Evolutionary conservation across 2,113 vertebrate species (phyloP).

Genomic region (Oxyruncus cristatus): DNA sequence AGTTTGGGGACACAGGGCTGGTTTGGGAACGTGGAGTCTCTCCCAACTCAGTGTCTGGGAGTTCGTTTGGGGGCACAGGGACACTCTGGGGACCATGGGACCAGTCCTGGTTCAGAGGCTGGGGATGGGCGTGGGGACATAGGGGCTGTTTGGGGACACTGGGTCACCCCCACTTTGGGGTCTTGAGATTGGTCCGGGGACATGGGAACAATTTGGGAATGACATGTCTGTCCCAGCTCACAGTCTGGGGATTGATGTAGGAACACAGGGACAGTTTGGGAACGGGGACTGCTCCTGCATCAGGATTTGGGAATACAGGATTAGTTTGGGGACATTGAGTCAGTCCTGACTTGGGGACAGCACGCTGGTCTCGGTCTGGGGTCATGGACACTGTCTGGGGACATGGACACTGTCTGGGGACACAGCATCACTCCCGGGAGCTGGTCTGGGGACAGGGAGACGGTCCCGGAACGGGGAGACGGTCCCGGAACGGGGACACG

Average conservation of each 20-base stretch:
- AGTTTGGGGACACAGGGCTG: background rate
- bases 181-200: background rate
- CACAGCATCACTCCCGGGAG: fast-evolving
- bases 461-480: background rate
- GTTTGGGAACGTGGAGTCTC: background rate
- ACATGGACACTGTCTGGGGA: background rate
- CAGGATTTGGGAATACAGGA: background rate
- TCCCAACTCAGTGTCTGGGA: background rate
- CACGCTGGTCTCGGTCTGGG: fast-evolving
- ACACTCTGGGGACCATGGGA: background rate
- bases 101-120: background rate
- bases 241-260: too few species aligned
- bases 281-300: fast-evolving
- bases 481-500: background rate
- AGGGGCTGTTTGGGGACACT: background rate
- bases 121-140: fast-evolving
- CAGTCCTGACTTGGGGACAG: background rate
- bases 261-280: background rate
- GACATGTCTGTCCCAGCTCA: fast-evolving
- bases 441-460: background rate
- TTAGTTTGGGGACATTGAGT: background rate
- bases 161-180: fast-evolving
- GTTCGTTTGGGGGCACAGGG: background rate
- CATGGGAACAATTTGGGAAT: background rate
- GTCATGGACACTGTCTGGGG: fast-evolving